phyloP scores from a whole-genome alignment of 35 echinoderm and acorn worm genomes.

The Strongylocentrotus purpuratus region DNA sequence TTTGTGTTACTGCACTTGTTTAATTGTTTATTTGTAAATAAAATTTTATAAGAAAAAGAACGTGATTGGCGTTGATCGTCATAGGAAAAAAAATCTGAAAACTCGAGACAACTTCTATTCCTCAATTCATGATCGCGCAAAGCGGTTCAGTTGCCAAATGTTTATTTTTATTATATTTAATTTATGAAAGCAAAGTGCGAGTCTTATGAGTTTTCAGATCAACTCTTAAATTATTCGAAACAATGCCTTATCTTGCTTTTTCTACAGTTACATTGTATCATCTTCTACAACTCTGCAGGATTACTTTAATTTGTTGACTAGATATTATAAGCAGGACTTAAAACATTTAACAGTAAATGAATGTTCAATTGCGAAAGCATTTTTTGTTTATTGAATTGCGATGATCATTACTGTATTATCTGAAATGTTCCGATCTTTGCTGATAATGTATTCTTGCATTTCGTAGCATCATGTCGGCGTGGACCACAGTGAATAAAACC shows the following conservation, averaged over 20 bases:
- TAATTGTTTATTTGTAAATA: slow-evolving; percentile 13
- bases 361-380: neutral
- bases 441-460: neutral
- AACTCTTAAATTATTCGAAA: slow-evolving; percentile 14
- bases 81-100: neutral
- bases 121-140: neutral
- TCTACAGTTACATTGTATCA: neutral
- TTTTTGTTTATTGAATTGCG: neutral
- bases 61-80: neutral
- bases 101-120: neutral
- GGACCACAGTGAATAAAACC: neutral
- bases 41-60: neutral
- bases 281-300: neutral
- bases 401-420: neutral
- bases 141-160: neutral
- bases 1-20: neutral
- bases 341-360: neutral
- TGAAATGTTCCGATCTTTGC: neutral
- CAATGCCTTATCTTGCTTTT: neutral
- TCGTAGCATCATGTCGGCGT: neutral
- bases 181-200: neutral
- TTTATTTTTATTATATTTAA: slow-evolving; percentile 11
- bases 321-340: neutral
- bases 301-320: neutral
- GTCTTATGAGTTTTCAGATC: neutral